phyloP scores from a whole-genome alignment of 2,797 vertebrate species.

The Amniataba percoides region DNA sequence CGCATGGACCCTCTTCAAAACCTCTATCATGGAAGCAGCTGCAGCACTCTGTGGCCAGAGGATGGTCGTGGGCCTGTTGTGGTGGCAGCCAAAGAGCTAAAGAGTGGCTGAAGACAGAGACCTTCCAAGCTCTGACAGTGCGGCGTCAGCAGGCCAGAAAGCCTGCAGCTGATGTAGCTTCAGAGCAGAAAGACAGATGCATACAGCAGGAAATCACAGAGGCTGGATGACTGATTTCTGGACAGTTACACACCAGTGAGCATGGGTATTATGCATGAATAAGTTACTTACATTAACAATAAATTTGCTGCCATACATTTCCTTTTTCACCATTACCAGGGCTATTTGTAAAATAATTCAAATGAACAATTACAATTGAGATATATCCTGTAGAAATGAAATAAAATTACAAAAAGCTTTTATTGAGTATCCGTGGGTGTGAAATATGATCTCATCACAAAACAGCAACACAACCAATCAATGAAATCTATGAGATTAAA shows the following conservation, averaged over 20 bases:
- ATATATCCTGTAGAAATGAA: neutral
- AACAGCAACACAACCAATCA: neutral
- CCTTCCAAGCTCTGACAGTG: slow-evolving; percentile 30
- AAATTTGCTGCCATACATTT: neutral
- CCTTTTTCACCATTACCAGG: neutral
- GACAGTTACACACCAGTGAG: neutral
- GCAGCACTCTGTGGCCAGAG: slow-evolving; percentile 32
- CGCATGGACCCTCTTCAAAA: slow-evolving; percentile 38
- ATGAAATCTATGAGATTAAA: neutral
- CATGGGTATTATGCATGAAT: neutral
- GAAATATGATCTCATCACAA: neutral
- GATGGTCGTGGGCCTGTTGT: slow-evolving; percentile 28
- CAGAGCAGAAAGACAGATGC: slow-evolving; percentile 11
- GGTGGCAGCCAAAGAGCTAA: slow-evolving; percentile 41
- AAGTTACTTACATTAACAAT: neutral
- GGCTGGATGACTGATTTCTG: neutral
- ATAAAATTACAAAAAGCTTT: neutral
- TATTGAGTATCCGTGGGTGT: neutral
- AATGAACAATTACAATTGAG: neutral
- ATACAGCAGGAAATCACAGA: slow-evolving; percentile 5
- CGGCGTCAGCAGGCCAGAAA: neutral
- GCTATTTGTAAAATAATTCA: neutral
- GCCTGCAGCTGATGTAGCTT: slow-evolving; percentile 10
- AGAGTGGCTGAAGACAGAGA: slow-evolving; percentile 31
- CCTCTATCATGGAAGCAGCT: slow-evolving; percentile 29